Evolutionary conservation across 1,140 invertebrate species (phyloP).

Genomic region (Orius insidiosus): DNA sequence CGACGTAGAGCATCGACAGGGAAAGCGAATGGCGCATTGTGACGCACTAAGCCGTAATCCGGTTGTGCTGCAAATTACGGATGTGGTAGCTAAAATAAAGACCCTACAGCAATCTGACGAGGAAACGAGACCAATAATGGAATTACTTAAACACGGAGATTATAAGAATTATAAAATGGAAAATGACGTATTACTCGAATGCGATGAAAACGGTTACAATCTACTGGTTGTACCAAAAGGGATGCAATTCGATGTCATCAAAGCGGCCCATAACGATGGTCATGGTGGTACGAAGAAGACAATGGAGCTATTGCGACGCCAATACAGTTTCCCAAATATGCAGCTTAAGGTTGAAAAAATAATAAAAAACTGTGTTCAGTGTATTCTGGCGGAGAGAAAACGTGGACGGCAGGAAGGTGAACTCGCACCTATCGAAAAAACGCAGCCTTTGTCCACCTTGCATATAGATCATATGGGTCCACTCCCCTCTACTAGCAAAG

Average conservation of each 20-base stretch:
- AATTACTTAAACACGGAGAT: not conserved
- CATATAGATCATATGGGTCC: conserved; percentile 17
- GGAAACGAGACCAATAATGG: not conserved
- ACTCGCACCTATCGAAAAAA: conserved; percentile 16
- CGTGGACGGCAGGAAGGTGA: conserved; percentile 11
- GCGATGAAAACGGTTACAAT: conserved; percentile 19
- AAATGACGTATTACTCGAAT: conserved; percentile 13
- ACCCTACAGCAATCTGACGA: not conserved
- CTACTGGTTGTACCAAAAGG: conserved; percentile 19
- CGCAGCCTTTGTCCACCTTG: conserved; percentile 11
- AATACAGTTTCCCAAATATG: conserved; percentile 24
- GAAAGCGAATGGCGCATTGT: conserved; percentile 25
- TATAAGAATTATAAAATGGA: not conserved
- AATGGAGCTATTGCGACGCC: conserved; percentile 19
- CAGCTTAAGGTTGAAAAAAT: conserved; percentile 22
- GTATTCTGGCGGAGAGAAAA: conserved; percentile 20
- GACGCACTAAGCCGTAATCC: conserved; percentile 27
- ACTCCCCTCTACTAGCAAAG: too few species aligned
- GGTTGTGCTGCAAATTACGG: not conserved
- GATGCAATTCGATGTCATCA: conserved; percentile 20
- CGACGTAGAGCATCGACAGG: conserved; percentile 23
- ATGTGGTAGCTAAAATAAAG: not conserved
- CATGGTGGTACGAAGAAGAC: conserved; percentile 23
- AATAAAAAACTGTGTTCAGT: conserved; percentile 24
- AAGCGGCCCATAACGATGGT: conserved; percentile 21